A percentile compares a stretch with the other conserved stretches of the same genome.
phyloP scores from a whole-genome alignment of 2,113 vertebrate species.

The Spilogale gracilis region DNA sequence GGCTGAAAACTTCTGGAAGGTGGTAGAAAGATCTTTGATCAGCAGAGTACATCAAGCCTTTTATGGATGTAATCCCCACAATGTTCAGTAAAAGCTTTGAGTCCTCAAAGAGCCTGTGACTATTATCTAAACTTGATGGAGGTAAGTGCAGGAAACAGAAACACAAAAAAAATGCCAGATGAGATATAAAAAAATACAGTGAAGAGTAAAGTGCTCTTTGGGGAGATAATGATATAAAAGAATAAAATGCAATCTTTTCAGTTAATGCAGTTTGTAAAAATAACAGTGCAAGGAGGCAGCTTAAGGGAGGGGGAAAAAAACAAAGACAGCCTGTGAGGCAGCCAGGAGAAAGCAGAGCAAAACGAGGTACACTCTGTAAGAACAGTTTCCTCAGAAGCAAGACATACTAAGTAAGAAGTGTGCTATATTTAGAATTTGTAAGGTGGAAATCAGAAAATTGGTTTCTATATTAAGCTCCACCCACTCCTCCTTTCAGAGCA shows the following conservation, averaged over 20 bases:
- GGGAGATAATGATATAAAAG: neutral
- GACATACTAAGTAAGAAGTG: neutral
- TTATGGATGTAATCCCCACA: neutral
- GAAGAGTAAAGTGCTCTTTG: neutral
- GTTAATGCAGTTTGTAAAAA: slow-evolving; percentile 41
- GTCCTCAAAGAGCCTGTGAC: neutral
- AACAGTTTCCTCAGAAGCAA: neutral
- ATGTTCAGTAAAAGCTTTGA: neutral
- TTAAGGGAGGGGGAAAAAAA: neutral
- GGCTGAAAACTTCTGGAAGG: neutral
- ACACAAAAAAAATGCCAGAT: neutral
- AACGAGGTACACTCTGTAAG: neutral
- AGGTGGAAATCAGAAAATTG: slow-evolving; percentile 42
- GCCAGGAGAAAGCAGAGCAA: neutral
- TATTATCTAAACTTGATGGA: neutral
- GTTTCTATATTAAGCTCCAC: neutral
- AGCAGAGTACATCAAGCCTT: neutral
- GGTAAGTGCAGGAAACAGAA: slow-evolving; percentile 57
- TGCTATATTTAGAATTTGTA: neutral
- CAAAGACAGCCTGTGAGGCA: neutral
- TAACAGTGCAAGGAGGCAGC: neutral
- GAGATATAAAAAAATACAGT: neutral
- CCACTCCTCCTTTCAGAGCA: neutral
- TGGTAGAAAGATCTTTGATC: slow-evolving; percentile 18
- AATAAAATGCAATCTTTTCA: slow-evolving; percentile 4